These are phyloP conservation scores for Pterocles orientalis DNA, from an alignment of 2,113 vertebrate species.

Conservation along the genomic window DNA sequence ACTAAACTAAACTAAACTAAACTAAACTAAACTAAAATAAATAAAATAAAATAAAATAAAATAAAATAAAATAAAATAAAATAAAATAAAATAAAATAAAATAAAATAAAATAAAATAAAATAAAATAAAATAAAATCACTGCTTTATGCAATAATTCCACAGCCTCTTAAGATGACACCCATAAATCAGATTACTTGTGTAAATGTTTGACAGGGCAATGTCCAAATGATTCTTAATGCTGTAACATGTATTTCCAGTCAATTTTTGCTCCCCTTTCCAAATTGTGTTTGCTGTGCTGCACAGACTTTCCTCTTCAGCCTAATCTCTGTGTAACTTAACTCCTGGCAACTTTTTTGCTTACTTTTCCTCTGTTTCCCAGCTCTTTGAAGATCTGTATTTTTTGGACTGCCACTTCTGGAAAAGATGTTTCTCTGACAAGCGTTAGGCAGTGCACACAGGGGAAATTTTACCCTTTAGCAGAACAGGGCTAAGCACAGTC, in stretches of 20 bases:
- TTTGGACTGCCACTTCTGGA: not conserved
- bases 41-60: too few species aligned
- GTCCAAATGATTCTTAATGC: slow-evolving; percentile 3
- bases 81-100: too few species aligned
- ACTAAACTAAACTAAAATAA: too few species aligned
- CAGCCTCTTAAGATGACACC: not conserved
- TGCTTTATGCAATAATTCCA: not conserved
- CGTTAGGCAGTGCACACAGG: rapidly evolving
- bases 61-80: too few species aligned
- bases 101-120: not conserved
- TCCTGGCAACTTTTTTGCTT: slow-evolving; percentile 9
- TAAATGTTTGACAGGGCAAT: slow-evolving; percentile 48
- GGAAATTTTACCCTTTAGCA: not conserved
- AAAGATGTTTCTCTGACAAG: not conserved
- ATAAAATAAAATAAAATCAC: not conserved
- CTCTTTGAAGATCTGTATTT: slow-evolving; percentile 29
- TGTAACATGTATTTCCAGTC: too few species aligned
- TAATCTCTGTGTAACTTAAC: not conserved
- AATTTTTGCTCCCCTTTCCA: too few species aligned
- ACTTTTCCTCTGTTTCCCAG: not conserved
- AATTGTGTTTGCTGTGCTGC: too few species aligned
- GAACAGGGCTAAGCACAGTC: not conserved
- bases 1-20: too few species aligned
- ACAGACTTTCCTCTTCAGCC: too few species aligned
- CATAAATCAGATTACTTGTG: not conserved